Base-by-base conservation (phyloP, 2,113 vertebrate species). In the Solea senegalensis region DNA sequence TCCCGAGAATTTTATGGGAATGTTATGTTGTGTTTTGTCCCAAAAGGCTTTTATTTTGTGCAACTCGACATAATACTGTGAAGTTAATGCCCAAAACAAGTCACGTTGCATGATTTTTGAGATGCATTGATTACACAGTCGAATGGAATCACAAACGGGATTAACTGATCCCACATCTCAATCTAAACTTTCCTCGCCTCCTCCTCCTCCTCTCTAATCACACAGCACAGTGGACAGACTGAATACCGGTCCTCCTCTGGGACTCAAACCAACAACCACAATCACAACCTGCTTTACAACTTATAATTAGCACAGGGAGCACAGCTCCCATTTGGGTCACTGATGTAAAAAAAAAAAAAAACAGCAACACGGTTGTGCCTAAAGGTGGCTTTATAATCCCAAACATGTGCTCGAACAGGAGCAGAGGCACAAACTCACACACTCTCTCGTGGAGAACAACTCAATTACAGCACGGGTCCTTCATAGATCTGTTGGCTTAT, bases 401-500 rank as follows among this genome's bases (percentile, higher is more conserved):
- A 57, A 49, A 65, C 28, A 55, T 57, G 40, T 49, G 50, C 50
- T n/a, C 7, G 1, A 27, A 26, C 26, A 14, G 53, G 53, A 54
- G 27, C 64, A 49, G 49, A 27, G 44, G 50, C 72, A 34, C 63
- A 44, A n/a, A 55, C 55, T 59, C 60, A 51, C 51, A 64, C 40
- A 56, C 67, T 56, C 76, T 76, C 69, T 60, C 72, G 34, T 76
- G 34, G 43, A 57, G 69, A 79, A 59, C 71, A 78, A 88, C 88
- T 90, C 82, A 86, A 87, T 90, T 90, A 86, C 89, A 78, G 56
- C 76, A 21, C n/a, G 9, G 66, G 57, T 57, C 87, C 86, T 65
- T 65, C 86, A 90, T 87, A 72, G 92, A 93, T 92, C 86, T 89
- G 87, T 90, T 91, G 51, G 86, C 84, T 85, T 83, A 85, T 90